A percentile compares a stretch with the other conserved stretches of the same genome.
These are phyloP conservation scores for Drosophila borealis DNA, from an alignment of 2,888 invertebrate genomes.

Conservation along the genomic window DNA sequence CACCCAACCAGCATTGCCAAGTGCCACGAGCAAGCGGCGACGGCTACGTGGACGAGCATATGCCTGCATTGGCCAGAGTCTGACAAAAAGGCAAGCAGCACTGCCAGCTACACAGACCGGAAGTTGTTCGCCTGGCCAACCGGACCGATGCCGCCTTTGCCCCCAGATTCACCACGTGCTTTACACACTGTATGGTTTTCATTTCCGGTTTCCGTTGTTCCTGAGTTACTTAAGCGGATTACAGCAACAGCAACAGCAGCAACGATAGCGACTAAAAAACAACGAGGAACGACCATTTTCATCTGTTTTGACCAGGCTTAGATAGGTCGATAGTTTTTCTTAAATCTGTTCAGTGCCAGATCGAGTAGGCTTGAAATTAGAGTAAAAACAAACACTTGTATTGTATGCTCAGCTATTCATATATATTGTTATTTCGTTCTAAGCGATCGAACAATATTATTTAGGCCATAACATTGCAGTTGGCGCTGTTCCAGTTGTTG, in stretches of 20 bases:
- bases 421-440: slow-evolving; percentile 7
- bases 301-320: slow-evolving; percentile 2
- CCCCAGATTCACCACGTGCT: slow-evolving; percentile 33
- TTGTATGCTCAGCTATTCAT: background rate
- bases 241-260: slow-evolving; percentile 50
- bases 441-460: background rate
- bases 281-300: slow-evolving; percentile 2
- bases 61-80: slow-evolving; percentile 17
- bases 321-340: background rate
- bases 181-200: slow-evolving; percentile 77
- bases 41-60: slow-evolving; percentile 25
- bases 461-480: slow-evolving; percentile 42
- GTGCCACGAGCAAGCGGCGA: slow-evolving; percentile 17
- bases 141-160: slow-evolving; percentile 21
- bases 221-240: slow-evolving; percentile 80
- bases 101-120: slow-evolving; percentile 53
- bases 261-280: slow-evolving; percentile 26
- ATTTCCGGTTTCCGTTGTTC: slow-evolving; percentile 78
- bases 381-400: background rate
- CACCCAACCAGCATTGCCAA: background rate
- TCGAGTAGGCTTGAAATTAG: background rate
- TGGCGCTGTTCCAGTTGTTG: slow-evolving; percentile 32
- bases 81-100: slow-evolving; percentile 25
- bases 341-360: too few species aligned
- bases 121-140: slow-evolving; percentile 60